These are phyloP conservation scores for Hypocryptadius cinnamomeus DNA, from an alignment of 2,113 vertebrate genomes.

Conservation along the genomic window DNA sequence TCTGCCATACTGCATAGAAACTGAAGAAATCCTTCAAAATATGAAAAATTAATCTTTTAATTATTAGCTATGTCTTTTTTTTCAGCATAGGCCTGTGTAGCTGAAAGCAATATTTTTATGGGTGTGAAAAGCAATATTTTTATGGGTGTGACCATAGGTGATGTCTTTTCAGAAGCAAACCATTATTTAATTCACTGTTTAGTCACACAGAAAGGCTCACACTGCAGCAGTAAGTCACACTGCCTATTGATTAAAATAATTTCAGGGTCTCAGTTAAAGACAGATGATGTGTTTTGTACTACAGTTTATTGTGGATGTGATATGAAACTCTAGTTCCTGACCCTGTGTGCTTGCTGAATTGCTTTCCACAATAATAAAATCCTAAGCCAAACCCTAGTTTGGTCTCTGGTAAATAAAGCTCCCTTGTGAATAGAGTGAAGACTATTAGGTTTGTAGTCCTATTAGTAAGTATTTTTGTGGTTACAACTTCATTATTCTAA, in stretches of 20 bases:
- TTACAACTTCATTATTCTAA: slow-evolving; percentile 13
- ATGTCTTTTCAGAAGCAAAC: background rate
- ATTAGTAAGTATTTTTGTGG: slow-evolving; percentile 18
- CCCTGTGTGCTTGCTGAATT: background rate
- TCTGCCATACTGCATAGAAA: background rate
- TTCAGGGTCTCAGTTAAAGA: background rate
- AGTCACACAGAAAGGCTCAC: background rate
- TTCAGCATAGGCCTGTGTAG: background rate
- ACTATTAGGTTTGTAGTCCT: background rate
- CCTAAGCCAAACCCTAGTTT: background rate
- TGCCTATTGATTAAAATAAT: background rate
- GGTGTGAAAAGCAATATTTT: background rate
- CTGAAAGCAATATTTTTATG: background rate
- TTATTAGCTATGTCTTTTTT: background rate
- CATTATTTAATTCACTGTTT: background rate
- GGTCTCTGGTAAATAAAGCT: background rate
- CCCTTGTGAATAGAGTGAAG: background rate
- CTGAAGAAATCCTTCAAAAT: background rate
- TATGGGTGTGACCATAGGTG: background rate
- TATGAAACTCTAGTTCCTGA: background rate
- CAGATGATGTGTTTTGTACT: background rate
- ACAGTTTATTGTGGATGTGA: background rate
- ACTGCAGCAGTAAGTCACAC: background rate
- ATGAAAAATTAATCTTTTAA: background rate
- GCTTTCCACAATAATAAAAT: background rate